phyloP scores from a whole-genome alignment of 92 coral and sea anemone genomes.

The Siderastrea siderea region DNA sequence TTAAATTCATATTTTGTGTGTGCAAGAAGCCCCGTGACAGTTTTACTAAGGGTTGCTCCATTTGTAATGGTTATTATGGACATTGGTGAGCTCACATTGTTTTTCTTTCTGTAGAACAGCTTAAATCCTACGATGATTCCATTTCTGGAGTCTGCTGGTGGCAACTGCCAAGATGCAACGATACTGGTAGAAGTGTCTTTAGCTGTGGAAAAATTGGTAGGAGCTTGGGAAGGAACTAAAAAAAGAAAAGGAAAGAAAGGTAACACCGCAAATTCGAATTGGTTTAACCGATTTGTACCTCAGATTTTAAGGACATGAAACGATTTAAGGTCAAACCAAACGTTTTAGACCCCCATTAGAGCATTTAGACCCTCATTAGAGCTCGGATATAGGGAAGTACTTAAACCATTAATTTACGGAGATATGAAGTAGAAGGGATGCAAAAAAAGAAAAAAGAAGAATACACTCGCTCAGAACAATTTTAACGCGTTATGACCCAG shows the following conservation, averaged over 20 bases:
- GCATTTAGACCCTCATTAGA: too few relatives aligned
- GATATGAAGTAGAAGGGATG: too few relatives aligned
- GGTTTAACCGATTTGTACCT: too few relatives aligned
- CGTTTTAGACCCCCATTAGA: too few relatives aligned
- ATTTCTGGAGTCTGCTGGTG: not conserved
- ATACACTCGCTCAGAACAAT: too few relatives aligned
- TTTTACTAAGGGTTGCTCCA: not conserved
- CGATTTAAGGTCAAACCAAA: not conserved
- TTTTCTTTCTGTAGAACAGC: not conserved
- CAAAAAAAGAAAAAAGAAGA: too few relatives aligned
- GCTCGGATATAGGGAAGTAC: too few relatives aligned
- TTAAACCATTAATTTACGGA: too few relatives aligned
- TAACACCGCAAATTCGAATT: too few relatives aligned
- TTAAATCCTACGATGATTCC: too few relatives aligned
- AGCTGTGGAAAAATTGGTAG: constrained; percentile 10
- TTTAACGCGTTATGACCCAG: too few relatives aligned
- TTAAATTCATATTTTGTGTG: not conserved
- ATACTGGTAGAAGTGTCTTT: not conserved
- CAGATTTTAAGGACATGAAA: not conserved
- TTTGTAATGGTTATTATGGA: not conserved
- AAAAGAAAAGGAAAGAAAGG: not conserved
- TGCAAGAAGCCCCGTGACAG: not conserved
- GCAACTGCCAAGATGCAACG: constrained; percentile 23
- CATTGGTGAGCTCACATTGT: not conserved
- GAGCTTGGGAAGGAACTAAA: constrained; percentile 40